Evolutionary conservation across 1,140 invertebrate genomes (phyloP), one percentile per base, ranked within the genome.

Genomic region (Heliothis subflexa): DNA sequence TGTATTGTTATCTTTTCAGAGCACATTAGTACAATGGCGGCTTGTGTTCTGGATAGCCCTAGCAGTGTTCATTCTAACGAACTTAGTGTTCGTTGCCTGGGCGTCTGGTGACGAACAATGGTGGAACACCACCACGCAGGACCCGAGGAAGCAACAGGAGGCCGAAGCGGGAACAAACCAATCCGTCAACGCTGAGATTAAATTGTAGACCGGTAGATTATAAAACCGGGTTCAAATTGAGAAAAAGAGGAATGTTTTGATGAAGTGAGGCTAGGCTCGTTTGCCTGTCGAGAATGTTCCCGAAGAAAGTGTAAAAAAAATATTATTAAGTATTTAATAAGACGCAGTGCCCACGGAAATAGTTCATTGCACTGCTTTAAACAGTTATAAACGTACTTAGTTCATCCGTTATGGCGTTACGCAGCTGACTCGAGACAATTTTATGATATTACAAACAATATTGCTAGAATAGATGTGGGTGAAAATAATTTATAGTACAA

Each of bases 31-130:
- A 9, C 96, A 98, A 94, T 98, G 98, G 98, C 95, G 97, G 74
- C 89, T 96, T 3, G 97, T 98, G 1, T 98, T 98, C 88, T 98
- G 97, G 96, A 97, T 98, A 77, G 96, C 97, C 0, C 95, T 97
- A 45, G 96, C 89, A 0, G 96, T 98, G 0, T 97, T 98, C 81
- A 91, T 96, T 10, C 87, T 96, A 13, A 97, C 97, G 0, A 97
- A 97, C 78, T 80, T 97, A 7, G 87, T 98, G 5, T 99, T 97
- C 86, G 93, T 97, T 7, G 85, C 97, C 9, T 97, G 96, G 93
- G 97, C 96, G 0, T 97, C 96, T 52, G 97, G 96, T 1, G 96
- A 97, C 78, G 95, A 96, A 45, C 97, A 97, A 81, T 95, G 95
- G 80, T 97, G 97, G 96, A 97, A 96, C 91, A 94, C 95, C 82